Evolutionary conservation across 2,113 vertebrate species (phyloP), one percentile per base, ranked within the genome.

Genomic region (Nothobranchius furzeri): DNA sequence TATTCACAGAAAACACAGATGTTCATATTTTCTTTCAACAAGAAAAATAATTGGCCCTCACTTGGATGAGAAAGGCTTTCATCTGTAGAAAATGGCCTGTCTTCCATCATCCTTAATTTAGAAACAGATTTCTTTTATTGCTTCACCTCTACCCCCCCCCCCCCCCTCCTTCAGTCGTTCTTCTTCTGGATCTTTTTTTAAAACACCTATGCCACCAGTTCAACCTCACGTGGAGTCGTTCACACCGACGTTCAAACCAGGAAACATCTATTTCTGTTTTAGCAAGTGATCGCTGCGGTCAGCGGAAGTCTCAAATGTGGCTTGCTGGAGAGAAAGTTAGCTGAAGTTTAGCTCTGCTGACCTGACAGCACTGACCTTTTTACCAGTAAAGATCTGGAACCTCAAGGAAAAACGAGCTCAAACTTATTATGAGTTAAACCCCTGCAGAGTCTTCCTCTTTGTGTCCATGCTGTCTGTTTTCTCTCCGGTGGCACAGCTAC

Each of bases 1-100:
- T 82, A 78, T 81, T 79, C 70, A 81, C 53, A 70, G 69, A 70
- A 85, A 81, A 85, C 84, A 83, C 79, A 85, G 76, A 85, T 86
- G 76, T 71, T 87, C 83, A 76, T 70, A 76, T 85, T 79, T 81
- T 82, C 61, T 70, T 70, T 73, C 68, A 59, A 71, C 60, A 76
- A 83, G 68, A 68, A 82, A 79, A 81, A 82, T 69, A 87, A 87
- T 84, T 82, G 76, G 72, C 73, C 69, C 61, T 37, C 58, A 78
- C 66, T 82, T 56, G 20, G 53, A 76, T 78, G 61, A 73, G 64
- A 85, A 57, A 66, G 30, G 75, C 76, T 78, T 86, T 75, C 54
- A 84, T 88, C 69, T 68, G 65, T 69, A 60, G 73, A 76, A 77
- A 75, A 82, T 47, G 49, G 15, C 55, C 12, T 0, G 20, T 63